These are phyloP conservation scores for Drosophila macrothrix DNA, from an alignment of 2,888 invertebrate genomes.

Conservation along the genomic window DNA sequence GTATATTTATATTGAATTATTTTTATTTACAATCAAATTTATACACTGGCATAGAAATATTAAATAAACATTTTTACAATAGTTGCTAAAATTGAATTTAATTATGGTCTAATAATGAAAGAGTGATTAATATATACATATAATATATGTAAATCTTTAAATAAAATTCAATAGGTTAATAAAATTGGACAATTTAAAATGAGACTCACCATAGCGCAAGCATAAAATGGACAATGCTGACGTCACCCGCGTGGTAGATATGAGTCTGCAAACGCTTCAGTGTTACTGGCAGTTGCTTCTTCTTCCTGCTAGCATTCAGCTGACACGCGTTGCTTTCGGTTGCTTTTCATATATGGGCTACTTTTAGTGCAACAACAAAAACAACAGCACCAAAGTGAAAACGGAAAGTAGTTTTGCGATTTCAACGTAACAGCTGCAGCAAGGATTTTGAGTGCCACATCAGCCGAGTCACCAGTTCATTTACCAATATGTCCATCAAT, in stretches of 20 bases:
- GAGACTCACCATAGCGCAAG: background rate
- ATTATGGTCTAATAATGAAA: background rate
- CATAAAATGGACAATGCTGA: constrained; percentile 20
- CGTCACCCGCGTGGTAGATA: constrained; percentile 26
- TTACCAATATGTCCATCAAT: constrained; percentile 83
- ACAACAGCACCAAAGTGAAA: constrained; percentile 37
- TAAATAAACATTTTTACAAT: constrained; percentile 48
- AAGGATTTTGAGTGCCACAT: constrained; percentile 41
- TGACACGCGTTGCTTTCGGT: constrained; percentile 60
- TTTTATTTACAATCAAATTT: constrained; percentile 34
- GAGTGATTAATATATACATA: background rate
- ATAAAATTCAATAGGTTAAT: background rate
- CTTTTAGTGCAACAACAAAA: constrained; percentile 45
- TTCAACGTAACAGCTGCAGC: constrained; percentile 25
- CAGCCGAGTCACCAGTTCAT: constrained; percentile 22
- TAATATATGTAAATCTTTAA: background rate
- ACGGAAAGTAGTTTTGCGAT: constrained; percentile 56
- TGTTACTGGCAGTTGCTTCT: constrained; percentile 35
- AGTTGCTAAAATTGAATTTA: background rate
- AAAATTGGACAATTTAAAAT: background rate
- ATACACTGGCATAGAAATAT: constrained; percentile 34
- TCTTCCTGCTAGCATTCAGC: constrained; percentile 49
- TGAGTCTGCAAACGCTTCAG: background rate
- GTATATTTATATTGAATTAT: constrained; percentile 30
- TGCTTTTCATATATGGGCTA: constrained; percentile 33